Evolutionary conservation across 2,113 vertebrate genomes (phyloP).

Genomic region (Neofelis nebulosa): DNA sequence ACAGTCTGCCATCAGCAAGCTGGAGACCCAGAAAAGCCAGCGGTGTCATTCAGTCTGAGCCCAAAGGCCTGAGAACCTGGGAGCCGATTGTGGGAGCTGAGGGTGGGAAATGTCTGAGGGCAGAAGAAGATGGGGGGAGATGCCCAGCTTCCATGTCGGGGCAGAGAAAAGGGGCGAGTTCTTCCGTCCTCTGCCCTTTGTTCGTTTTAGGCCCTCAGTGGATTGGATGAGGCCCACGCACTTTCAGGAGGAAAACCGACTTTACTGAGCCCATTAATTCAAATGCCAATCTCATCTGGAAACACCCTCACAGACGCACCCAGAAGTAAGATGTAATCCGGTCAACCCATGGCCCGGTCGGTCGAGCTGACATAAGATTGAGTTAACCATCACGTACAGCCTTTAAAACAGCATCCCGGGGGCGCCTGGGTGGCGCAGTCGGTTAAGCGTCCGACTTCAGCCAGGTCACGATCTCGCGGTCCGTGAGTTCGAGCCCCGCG

Average conservation of each 20-base stretch:
- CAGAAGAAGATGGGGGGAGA: background rate
- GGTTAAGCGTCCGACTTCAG: too few species aligned
- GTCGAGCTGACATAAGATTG: background rate
- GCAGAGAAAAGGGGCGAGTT: background rate
- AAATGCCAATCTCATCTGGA: background rate
- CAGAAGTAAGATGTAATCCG: background rate
- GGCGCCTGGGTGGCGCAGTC: too few species aligned
- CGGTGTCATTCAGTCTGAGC: background rate
- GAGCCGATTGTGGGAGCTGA: background rate
- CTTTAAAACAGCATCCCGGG: background rate
- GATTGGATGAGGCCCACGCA: background rate
- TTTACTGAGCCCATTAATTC: background rate
- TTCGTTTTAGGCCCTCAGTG: background rate
- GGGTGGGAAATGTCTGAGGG: background rate
- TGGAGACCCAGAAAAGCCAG: background rate
- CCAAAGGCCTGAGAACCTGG: background rate
- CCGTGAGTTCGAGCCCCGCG: too few species aligned
- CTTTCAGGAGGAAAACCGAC: background rate
- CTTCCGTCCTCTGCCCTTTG: background rate
- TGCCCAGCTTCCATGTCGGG: background rate
- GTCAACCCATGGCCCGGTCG: background rate
- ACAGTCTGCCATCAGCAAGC: background rate
- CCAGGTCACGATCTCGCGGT: too few species aligned
- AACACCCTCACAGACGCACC: background rate
- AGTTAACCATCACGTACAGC: background rate